Base-by-base conservation (phyloP, 2,113 vertebrate genomes). In the Paralichthys olivaceus region DNA sequence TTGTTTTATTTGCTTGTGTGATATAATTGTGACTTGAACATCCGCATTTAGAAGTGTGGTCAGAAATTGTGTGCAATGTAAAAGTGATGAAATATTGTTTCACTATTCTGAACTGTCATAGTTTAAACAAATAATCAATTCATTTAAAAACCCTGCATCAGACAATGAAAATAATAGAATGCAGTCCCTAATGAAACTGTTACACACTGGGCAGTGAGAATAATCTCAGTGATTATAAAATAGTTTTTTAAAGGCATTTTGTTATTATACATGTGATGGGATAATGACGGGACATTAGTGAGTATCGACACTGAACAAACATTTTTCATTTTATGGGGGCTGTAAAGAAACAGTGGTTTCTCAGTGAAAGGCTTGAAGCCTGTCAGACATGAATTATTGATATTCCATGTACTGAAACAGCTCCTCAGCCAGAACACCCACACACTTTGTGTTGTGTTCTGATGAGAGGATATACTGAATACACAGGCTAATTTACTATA, bases 401-500 rank as follows among this genome's bases (percentile, higher is more conserved):
- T 63, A 23, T 20, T 12, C 25, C 29, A 32, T 47, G 23, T 61
- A 43, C 47, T 17, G 62, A 11, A 62, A 75, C 63, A 37, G 53
- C 26, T 69, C 32, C 65, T 37, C 20, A 40, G 23, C 63, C 66
- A 56, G 63, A 75, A 71, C 65, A 58, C 69, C 69, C 64, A 60
- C 73, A 55, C 34, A 53, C 28, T 61, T 22, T 54, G 40, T 28
- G 22, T 76, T 40, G 37, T 40, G 32, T 34, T 34, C 32, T 34
- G 37, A 40, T 12, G 37, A 40, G 12, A 40, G 9, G 11, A 40
- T 40, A 54, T 7, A 40, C 47, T 61, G 34, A 53, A 22, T n/a
- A 53, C 49, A 53, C 20, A 53, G 37, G 12, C 37, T 40, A 12
- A 40, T 12, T 40, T 13, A 40, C 12, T 13, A 40, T 40, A 40